phyloP scores from a whole-genome alignment of 2,888 invertebrate species.

The Diarsia dahlii region DNA sequence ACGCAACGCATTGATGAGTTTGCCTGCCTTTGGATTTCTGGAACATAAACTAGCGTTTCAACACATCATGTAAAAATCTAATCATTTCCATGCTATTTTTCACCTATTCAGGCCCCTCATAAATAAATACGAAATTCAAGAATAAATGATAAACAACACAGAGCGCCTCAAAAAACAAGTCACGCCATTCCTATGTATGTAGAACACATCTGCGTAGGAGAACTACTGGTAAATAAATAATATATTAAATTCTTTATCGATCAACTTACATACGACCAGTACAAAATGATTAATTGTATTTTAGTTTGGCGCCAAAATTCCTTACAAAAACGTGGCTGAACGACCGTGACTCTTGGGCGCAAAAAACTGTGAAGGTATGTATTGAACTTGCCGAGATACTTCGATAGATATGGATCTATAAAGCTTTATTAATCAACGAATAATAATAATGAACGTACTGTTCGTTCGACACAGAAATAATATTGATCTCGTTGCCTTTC shows the following conservation, averaged over 20 bases:
- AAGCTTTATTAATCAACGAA: constrained; percentile 39
- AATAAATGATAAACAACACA: constrained; percentile 69
- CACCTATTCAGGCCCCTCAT: constrained; percentile 81
- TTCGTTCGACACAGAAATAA: constrained; percentile 43
- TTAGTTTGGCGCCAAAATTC: constrained; percentile 88
- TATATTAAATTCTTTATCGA: constrained; percentile 56
- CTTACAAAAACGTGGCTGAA: constrained; percentile 85
- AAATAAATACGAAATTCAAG: constrained; percentile 78
- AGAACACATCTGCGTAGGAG: constrained; percentile 60
- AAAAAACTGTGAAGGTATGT: constrained; percentile 74
- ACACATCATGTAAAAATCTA: constrained; percentile 40
- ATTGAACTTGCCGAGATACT: constrained; percentile 66
- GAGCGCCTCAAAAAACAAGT: constrained; percentile 70
- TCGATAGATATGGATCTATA: constrained; percentile 51
- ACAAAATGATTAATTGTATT: constrained; percentile 76
- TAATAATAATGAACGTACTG: constrained; percentile 57
- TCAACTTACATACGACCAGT: constrained; percentile 43
- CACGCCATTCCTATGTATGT: constrained; percentile 64
- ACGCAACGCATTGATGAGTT: neutral
- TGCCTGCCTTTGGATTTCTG: neutral
- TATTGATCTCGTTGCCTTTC: constrained; percentile 68
- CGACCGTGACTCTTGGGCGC: constrained; percentile 85
- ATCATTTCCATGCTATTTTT: constrained; percentile 71
- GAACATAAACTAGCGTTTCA: constrained; percentile 10
- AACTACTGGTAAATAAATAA: constrained; percentile 47